Evolutionary conservation across 2,888 invertebrate genomes (phyloP), one percentile per base, ranked within the genome.

Genomic region (Actias luna): DNA sequence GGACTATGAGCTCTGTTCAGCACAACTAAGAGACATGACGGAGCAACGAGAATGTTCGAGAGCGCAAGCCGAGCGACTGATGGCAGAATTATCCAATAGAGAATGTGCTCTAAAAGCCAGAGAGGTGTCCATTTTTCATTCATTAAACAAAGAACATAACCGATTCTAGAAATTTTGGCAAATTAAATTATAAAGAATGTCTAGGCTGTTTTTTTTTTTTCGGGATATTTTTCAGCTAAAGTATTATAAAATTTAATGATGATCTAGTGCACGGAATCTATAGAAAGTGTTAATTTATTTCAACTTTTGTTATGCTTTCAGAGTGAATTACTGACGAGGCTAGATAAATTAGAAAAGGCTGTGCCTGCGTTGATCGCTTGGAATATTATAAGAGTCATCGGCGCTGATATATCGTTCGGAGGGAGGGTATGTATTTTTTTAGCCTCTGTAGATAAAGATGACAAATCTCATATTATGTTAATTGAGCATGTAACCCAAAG

Each of bases 311-410:
- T 52, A 84, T 84, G 86, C 63, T 73, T 94, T 81, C 93, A 88
- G 94, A 92, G 85, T 64, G 94, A 95, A 70, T 79, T 95, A 58
- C 81, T 88, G 61, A 87, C 91, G 59, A 92, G 94, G 65, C 74
- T 95, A 60, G 88, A 93, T 62, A 88, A 94, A 70, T 83, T 95
- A 63, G 94, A 95, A 77, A 93, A 91, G 68, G 94, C 94, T 8
- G 93, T 95, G 67, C 95, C 95, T 0, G 94, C 94, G 0, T 82
- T 95, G 62, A 92, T 95, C 73, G 90, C 94, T 29, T 95, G 94
- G 93, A 94, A 95, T 69, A 89, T 94, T 29, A 88, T 93, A 72
- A 85, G 88, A 70, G 88, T 83, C 3, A 65, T 92, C 2, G 88
- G 89, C 2, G 83, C 75, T 0, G 70, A 76, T 0, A 69, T 90